These are phyloP conservation scores for Fragum fragum DNA, from an alignment of 2,888 invertebrate genomes.

Conservation along the genomic window DNA sequence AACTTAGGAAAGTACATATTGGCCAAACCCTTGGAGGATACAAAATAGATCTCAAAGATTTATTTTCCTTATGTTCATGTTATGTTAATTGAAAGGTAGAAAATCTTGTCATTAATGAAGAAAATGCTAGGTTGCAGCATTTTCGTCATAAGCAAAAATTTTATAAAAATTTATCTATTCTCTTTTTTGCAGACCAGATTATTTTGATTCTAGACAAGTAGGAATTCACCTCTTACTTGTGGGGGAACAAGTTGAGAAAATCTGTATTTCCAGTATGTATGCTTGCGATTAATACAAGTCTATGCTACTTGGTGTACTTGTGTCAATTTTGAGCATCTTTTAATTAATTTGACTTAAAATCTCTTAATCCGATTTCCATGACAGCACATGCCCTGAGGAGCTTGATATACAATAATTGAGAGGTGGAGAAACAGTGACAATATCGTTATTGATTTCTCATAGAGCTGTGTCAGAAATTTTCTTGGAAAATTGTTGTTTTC, in stretches of 20 bases:
- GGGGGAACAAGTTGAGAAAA: too few species aligned
- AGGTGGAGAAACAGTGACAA: background rate
- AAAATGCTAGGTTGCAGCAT: too few species aligned
- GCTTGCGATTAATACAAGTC: background rate
- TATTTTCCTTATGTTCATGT: too few species aligned
- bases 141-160: too few species aligned
- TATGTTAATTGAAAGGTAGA: too few species aligned
- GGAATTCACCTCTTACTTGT: too few species aligned
- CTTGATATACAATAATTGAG: background rate
- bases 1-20: too few species aligned
- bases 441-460: background rate
- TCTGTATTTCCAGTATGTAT: background rate
- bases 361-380: background rate
- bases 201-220: too few species aligned
- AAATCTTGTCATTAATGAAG: too few species aligned
- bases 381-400: slow-evolving; percentile 4
- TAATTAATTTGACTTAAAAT: background rate
- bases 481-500: slow-evolving; percentile 3
- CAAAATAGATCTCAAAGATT: too few species aligned
- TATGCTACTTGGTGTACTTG: background rate
- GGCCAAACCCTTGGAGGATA: too few species aligned
- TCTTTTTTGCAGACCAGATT: background rate
- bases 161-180: background rate
- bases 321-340: background rate
- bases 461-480: background rate